Percentiles rank a stretch among this genome's conserved stretches.
These are phyloP conservation scores for Leptinotarsa haldemani DNA, from an alignment of 2,888 invertebrate genomes.

Conservation along the genomic window DNA sequence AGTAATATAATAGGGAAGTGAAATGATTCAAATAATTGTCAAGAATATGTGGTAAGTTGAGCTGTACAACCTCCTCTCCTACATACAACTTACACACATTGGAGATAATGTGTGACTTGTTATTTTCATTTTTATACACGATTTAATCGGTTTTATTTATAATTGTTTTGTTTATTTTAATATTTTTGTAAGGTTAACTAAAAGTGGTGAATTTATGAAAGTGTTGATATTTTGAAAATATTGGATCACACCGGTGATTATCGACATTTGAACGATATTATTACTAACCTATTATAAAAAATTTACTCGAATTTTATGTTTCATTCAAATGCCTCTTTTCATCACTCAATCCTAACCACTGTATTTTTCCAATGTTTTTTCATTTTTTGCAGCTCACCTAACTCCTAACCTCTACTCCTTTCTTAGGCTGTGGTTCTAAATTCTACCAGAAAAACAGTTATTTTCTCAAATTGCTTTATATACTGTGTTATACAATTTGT, in stretches of 20 bases:
- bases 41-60: neutral
- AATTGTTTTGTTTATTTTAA: slow-evolving; percentile 27
- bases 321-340: neutral
- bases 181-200: slow-evolving; percentile 27
- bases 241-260: neutral
- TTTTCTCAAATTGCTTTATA: too few relatives aligned
- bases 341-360: neutral
- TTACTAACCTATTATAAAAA: slow-evolving; percentile 16
- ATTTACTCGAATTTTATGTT: neutral
- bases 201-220: slow-evolving; percentile 8
- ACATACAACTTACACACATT: neutral
- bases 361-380: too few relatives aligned
- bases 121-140: slow-evolving; percentile 4
- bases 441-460: too few relatives aligned
- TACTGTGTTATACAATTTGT: too few relatives aligned
- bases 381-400: too few relatives aligned
- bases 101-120: slow-evolving; percentile 7
- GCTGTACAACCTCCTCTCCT: neutral
- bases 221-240: slow-evolving; percentile 19
- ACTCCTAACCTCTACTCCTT: too few relatives aligned
- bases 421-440: too few relatives aligned
- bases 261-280: neutral
- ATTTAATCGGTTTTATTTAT: slow-evolving; percentile 17
- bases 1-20: neutral
- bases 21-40: neutral